Evolutionary conservation across 2,888 invertebrate genomes (phyloP), one percentile per base, ranked within the genome.

Genomic region (Leucophenga montana): DNA sequence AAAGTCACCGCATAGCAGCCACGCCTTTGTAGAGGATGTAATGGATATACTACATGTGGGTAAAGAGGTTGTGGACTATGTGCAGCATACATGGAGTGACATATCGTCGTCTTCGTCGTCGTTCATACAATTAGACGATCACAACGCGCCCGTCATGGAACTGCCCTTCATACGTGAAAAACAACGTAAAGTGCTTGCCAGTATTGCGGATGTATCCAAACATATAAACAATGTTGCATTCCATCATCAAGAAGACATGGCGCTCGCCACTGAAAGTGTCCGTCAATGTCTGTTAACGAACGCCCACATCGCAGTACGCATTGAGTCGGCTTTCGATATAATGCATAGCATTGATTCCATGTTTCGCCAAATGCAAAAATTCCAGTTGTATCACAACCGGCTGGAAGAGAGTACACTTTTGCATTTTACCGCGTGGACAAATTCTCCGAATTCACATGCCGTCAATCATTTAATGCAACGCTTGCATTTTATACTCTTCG

Each of bases 371-470:
- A 92, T 93, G 91, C 79, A 89, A 71, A 89, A 90, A 56, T 92
- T 92, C 82, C 89, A 91, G 59, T 86, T 88, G 20, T 81, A 90
- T 27, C 89, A 89, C 68, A 82, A 88, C 31, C 88, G 88, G 59
- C 87, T 92, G 76, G 93, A 94, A 85, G 83, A 88, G 68, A 89
- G 89, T 72, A 95, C 94, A 5, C 82, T 94, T 76, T 90, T 92
- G 82, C 91, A 92, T 80, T 94, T 94, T 82, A 93, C 94, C 0
- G 89, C 88, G 74, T 91, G 90, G 86, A 92, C 92, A 66, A 92
- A 93, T 8, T 92, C 93, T 1, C 92, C 92, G 79, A 91, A 91
- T 76, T 87, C 91, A 0, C 89, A 90, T 59, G 92, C 93, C 0
- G 87, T 94, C 67, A 90, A 91, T 14, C 91, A 91, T 66, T 80